phyloP scores from a whole-genome alignment of 2,888 invertebrate species.

The Drosophila greeni region DNA sequence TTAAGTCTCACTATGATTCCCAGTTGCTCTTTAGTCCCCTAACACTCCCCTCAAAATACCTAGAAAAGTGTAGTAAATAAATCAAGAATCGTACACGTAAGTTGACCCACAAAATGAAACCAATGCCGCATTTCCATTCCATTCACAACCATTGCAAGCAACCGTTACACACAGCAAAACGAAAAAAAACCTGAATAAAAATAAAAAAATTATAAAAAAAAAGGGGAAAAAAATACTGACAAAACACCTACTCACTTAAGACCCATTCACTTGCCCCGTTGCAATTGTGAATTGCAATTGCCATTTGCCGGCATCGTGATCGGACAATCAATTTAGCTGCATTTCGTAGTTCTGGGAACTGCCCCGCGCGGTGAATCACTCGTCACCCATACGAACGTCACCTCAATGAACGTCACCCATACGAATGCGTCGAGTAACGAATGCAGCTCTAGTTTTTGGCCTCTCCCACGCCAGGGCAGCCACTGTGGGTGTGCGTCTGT shows the following conservation, averaged over 20 bases:
- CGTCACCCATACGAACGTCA: constrained; percentile 29
- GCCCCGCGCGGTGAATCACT: constrained; percentile 19
- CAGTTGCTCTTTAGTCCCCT: neutral
- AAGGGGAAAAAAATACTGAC: neutral
- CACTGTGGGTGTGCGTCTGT: neutral
- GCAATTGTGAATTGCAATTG: constrained; percentile 24
- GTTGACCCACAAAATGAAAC: constrained; percentile 20
- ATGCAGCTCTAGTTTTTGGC: constrained; percentile 27
- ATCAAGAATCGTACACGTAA: constrained; percentile 1
- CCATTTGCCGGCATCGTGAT: constrained; percentile 39
- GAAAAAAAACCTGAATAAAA: neutral
- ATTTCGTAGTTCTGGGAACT: constrained; percentile 31
- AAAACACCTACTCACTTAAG: constrained; percentile 8
- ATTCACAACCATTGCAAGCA: constrained; percentile 21
- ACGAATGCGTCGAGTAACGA: constrained; percentile 6
- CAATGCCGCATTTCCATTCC: constrained; percentile 22
- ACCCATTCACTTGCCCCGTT: constrained; percentile 37
- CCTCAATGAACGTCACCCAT: constrained; percentile 25
- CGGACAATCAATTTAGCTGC: constrained; percentile 44
- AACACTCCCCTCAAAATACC: neutral
- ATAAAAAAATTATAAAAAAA: neutral
- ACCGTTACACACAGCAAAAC: constrained; percentile 12
- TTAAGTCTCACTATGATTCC: neutral
- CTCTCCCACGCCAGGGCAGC: constrained; percentile 33
- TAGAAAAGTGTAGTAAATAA: constrained; percentile 4